These are phyloP conservation scores for Hippoglossus hippoglossus DNA, from an alignment of 2,797 vertebrate species.

Conservation along the genomic window DNA sequence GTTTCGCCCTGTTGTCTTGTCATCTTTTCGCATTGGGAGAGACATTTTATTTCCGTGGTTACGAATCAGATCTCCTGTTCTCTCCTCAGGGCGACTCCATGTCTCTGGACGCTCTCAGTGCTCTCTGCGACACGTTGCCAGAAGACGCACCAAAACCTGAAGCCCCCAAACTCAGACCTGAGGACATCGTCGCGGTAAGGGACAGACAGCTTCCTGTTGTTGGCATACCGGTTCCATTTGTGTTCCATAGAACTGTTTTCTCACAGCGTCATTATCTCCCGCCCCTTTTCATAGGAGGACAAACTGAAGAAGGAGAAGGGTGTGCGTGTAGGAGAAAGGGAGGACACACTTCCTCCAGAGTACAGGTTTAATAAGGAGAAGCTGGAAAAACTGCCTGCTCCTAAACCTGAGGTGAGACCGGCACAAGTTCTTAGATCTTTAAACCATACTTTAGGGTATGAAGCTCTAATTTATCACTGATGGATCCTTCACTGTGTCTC, in stretches of 20 bases:
- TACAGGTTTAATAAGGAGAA: constrained; percentile 78
- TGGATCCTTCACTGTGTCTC: neutral
- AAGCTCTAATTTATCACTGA: too few species aligned
- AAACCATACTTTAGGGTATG: neutral
- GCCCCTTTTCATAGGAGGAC: constrained; percentile 61
- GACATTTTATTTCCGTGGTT: too few species aligned
- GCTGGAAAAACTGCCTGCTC: constrained; percentile 71
- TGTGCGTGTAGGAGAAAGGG: constrained; percentile 79
- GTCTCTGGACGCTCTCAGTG: constrained; percentile 74
- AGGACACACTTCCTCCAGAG: constrained; percentile 69
- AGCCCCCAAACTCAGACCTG: constrained; percentile 72
- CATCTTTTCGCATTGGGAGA: too few species aligned
- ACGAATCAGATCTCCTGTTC: neutral
- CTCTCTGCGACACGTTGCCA: constrained; percentile 68
- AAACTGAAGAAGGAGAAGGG: constrained; percentile 69
- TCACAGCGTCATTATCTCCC: neutral
- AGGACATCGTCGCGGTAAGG: constrained; percentile 77
- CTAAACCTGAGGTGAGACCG: constrained; percentile 76
- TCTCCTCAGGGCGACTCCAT: constrained; percentile 56
- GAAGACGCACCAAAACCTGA: constrained; percentile 65
- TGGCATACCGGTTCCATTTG: neutral
- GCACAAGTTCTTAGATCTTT: neutral
- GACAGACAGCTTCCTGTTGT: neutral
- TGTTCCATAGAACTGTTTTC: neutral
- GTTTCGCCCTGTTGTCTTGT: too few species aligned